Base-by-base conservation (phyloP, 2,888 invertebrate genomes). In the Cistogaster globosa region DNA sequence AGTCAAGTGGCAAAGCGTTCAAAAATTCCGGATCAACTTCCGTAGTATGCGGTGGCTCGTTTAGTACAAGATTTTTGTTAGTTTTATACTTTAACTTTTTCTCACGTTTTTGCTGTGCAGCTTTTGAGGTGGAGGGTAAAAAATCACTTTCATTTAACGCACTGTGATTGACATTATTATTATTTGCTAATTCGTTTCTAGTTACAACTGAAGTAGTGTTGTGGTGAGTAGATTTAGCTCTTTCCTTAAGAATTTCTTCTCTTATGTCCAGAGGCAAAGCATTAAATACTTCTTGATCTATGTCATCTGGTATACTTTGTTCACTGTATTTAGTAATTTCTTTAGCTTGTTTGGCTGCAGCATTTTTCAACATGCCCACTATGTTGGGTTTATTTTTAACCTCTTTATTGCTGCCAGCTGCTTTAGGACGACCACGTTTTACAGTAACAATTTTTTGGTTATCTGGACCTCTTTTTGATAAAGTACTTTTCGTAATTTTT, bases 251-350 rank as follows among this genome's bases (percentile, higher is more conserved):
- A 80, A 95, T 93, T 90, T 96, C 95, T 36, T 93, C 93, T 76
- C 94, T 93, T 86, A 96, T 93, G 62, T 95, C 94, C 83, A 93
- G 93, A 0, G 96, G 96, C 51, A 96, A 89, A 88, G 94, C 95
- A 1, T 93, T 93, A 38, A 96, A 90, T 8, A 95, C 94, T 22
- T 93, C 91, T 86, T 93, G 91, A 90, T 95, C 95, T 53, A 95
- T 93, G 55, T 89, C 88, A 0, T 82, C 60, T 2, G 90, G 87
- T 18, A 89, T 77, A 14, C 1, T 16, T 72, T 65, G 58, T 26
- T 60, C 67, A 5, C 5, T 51, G 2, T 11, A 32, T 26, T 22
- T 63, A n/a, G 5, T 6, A 68, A 51, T 48, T 51, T 69, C 53
- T 58, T 38, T 60, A 0, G 51, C 11, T 38, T 87, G 87, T 36